phyloP scores from a whole-genome alignment of 2,113 vertebrate species.

The Seriola rivoliana region DNA sequence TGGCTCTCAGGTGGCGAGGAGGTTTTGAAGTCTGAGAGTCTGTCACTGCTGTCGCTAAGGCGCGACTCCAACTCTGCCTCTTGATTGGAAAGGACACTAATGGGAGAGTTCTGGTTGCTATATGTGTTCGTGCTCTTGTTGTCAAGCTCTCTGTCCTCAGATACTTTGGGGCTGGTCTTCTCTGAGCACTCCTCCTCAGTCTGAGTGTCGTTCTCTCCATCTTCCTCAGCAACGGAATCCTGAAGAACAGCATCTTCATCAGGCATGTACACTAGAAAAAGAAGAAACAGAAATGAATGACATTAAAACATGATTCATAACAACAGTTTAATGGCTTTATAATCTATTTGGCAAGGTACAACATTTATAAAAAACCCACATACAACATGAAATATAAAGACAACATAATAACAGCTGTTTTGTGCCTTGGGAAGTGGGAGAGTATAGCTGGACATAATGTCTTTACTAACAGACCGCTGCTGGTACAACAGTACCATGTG shows the following conservation, averaged over 20 bases:
- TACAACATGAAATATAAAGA: neutral
- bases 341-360: neutral
- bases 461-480: conserved; percentile 70
- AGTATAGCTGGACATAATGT: conserved; percentile 62
- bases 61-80: conserved; percentile 94
- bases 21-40: conserved; percentile 93
- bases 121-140: conserved; percentile 90
- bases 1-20: conserved; percentile 88
- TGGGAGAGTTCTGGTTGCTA: conserved; percentile 96
- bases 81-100: conserved; percentile 94
- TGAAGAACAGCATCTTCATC: conserved; percentile 91
- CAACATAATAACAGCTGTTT: conserved; percentile 27
- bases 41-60: conserved; percentile 94
- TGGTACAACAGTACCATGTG: conserved; percentile 67
- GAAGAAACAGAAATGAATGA: conserved; percentile 53
- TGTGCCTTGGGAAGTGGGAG: conserved; percentile 44
- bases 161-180: conserved; percentile 92
- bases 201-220: conserved; percentile 90
- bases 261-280: conserved; percentile 92
- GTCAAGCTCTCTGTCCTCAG: conserved; percentile 91
- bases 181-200: conserved; percentile 90
- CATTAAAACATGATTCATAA: neutral
- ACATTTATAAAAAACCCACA: neutral
- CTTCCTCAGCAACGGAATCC: conserved; percentile 89
- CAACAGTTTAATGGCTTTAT: neutral